Conservation (phyloP, 1,140 invertebrate genomes). For the Drosophila dunni region DNA sequence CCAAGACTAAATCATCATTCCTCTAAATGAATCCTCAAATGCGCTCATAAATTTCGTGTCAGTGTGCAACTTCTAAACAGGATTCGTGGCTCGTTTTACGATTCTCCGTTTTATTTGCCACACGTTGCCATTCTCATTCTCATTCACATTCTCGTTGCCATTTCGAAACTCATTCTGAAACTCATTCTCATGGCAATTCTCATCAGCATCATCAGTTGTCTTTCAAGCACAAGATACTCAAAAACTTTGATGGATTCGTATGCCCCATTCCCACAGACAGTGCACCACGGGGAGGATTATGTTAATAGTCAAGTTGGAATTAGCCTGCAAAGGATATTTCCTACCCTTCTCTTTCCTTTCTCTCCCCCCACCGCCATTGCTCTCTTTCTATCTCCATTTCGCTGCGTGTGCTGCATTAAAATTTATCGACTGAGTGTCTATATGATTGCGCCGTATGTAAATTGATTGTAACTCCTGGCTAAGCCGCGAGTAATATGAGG, state of each 20-base stretch:
- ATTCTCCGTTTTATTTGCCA: conserved; percentile 57
- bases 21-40: conserved; percentile 40
- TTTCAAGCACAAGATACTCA: conserved; percentile 22
- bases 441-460: conserved; percentile 43
- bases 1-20: conserved; percentile 29
- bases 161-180: conserved; percentile 7
- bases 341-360: neutral
- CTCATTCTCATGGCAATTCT: conserved; percentile 24
- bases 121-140: conserved; percentile 45
- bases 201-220: conserved; percentile 34
- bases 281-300: conserved; percentile 30
- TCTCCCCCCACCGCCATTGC: neutral
- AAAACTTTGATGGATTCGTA: conserved; percentile 51
- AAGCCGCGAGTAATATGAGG: conserved; percentile 12
- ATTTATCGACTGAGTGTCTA: conserved; percentile 50
- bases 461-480: conserved; percentile 47
- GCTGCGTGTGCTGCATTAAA: conserved; percentile 49
- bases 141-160: conserved; percentile 15
- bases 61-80: conserved; percentile 44
- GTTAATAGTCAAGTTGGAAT: conserved; percentile 51
- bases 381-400: neutral
- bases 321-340: conserved; percentile 40
- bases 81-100: conserved; percentile 55
- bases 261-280: neutral
- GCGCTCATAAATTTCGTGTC: conserved; percentile 59